phyloP scores from a whole-genome alignment of 2,888 invertebrate species.

The Phyllotreta striolata region DNA sequence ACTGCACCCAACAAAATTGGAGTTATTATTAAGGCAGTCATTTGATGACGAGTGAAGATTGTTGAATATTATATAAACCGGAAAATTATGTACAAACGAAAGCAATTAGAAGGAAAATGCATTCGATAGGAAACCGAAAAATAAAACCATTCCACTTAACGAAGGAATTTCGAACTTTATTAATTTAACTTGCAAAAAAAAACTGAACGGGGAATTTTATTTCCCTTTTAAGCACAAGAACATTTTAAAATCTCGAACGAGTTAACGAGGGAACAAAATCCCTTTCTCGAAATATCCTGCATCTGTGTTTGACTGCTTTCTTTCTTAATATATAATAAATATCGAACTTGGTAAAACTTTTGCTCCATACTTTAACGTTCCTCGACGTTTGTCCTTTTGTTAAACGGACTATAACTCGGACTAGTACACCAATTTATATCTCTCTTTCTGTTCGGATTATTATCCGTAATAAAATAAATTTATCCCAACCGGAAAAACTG shows the following conservation, averaged over 20 bases:
- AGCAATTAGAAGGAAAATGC: too few relatives aligned
- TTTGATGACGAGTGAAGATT: too few relatives aligned
- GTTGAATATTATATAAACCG: too few relatives aligned
- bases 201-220: not conserved
- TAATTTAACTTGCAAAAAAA: conserved; percentile 5
- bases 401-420: conserved; percentile 27
- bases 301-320: conserved; percentile 17
- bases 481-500: conserved; percentile 16
- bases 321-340: conserved; percentile 28
- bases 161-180: conserved; percentile 3
- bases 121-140: too few relatives aligned
- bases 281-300: conserved; percentile 11
- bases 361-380: conserved; percentile 25
- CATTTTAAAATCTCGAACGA: conserved; percentile 13
- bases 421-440: conserved; percentile 27
- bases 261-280: conserved; percentile 10
- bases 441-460: conserved; percentile 21
- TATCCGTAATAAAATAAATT: conserved; percentile 30
- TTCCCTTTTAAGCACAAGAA: conserved; percentile 8
- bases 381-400: conserved; percentile 28
- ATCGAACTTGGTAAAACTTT: conserved; percentile 26
- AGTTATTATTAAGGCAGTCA: too few relatives aligned
- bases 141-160: too few relatives aligned
- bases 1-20: too few relatives aligned
- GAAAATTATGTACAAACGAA: too few relatives aligned